A percentile compares a stretch with the other conserved stretches of the same genome.
Evolutionary conservation across 2,888 invertebrate genomes (phyloP).

Genomic region (Tipula helvola): DNA sequence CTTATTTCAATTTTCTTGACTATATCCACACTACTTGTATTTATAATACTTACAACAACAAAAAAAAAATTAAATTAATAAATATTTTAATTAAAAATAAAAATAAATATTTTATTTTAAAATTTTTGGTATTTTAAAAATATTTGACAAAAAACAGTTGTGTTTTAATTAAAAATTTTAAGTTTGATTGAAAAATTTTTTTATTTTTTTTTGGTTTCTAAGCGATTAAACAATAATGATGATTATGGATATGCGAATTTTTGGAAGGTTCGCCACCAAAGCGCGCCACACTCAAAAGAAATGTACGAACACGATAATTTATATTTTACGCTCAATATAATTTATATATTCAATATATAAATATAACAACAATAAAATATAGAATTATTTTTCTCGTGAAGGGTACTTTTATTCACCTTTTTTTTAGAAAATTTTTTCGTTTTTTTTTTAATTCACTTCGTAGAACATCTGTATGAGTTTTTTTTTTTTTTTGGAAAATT

Average conservation of each 20-base stretch:
- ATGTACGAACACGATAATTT: neutral
- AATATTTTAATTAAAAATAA: neutral
- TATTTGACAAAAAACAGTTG: neutral
- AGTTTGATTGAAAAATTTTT: neutral
- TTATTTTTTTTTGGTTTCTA: neutral
- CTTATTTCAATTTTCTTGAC: neutral
- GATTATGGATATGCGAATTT: neutral
- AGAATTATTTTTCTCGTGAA: neutral
- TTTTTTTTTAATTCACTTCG: neutral
- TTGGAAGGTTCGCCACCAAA: neutral
- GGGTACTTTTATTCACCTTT: neutral
- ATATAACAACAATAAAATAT: neutral
- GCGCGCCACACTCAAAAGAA: neutral
- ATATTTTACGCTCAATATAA: slow-evolving; percentile 4
- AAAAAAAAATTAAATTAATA: neutral
- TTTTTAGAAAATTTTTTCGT: neutral
- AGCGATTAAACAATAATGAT: neutral
- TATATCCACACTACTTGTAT: neutral
- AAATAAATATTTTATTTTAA: neutral
- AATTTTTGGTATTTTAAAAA: neutral
- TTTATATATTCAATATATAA: neutral
- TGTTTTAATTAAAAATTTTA: neutral
- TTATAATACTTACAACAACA: neutral
- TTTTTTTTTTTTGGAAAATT: neutral
- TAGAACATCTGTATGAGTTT: neutral